Percentiles rank a stretch among this genome's conserved stretches.
These are phyloP conservation scores for Eubasilissa regina DNA, from an alignment of 1,140 invertebrate genomes.

Conservation along the genomic window DNA sequence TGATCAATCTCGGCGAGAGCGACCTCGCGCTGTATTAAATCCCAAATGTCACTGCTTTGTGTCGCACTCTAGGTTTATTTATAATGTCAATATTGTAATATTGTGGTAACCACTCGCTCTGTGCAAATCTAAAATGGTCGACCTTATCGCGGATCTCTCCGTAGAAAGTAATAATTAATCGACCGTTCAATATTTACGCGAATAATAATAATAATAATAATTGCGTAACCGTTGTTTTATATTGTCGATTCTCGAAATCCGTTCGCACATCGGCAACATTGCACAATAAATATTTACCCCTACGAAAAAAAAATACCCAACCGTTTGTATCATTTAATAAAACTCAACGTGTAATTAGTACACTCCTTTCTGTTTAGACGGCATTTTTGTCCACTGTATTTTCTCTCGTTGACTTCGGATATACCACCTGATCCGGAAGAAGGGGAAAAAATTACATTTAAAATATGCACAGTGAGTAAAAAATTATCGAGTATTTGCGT, in stretches of 20 bases:
- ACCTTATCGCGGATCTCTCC: slow-evolving; percentile 1
- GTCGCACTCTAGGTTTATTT: too few species aligned
- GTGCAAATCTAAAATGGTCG: background rate
- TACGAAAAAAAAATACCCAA: background rate
- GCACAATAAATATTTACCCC: background rate
- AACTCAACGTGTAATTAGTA: background rate
- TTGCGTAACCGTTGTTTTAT: too few species aligned
- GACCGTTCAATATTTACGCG: background rate
- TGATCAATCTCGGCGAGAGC: too few species aligned
- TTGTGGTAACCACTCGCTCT: too few species aligned
- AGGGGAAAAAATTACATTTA: background rate
- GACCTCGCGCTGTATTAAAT: too few species aligned
- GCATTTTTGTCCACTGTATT: background rate
- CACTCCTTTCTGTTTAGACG: background rate
- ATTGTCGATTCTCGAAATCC: background rate
- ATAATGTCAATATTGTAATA: too few species aligned
- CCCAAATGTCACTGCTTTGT: too few species aligned
- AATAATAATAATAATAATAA: background rate
- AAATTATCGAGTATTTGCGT: background rate
- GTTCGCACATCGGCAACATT: background rate
- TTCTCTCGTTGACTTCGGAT: too few species aligned
- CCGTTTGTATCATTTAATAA: background rate
- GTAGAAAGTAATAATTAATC: background rate
- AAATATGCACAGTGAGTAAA: background rate
- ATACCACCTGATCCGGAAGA: background rate